Evolutionary conservation across 1,140 invertebrate genomes (phyloP).

Genomic region (Drosophila saltans): DNA sequence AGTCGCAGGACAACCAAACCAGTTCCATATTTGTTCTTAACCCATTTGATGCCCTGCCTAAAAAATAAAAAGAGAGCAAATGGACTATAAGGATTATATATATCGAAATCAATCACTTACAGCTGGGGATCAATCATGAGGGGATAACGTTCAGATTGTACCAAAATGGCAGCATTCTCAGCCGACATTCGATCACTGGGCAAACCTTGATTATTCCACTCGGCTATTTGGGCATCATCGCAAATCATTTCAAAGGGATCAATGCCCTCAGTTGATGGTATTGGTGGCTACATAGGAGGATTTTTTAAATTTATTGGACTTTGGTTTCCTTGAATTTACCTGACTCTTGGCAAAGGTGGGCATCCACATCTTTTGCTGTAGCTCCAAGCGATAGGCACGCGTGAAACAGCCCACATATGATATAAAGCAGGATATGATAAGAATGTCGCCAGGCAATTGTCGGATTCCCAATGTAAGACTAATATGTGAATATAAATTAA

Average conservation of each 20-base stretch:
- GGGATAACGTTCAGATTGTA: slow-evolving; percentile 95
- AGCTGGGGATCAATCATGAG: slow-evolving; percentile 97
- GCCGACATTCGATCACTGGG: slow-evolving; percentile 96
- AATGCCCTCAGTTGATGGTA: slow-evolving; percentile 90
- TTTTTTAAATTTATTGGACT: neutral
- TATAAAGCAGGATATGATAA: slow-evolving; percentile 96
- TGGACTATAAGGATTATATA: neutral
- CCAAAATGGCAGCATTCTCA: slow-evolving; percentile 96
- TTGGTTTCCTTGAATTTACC: slow-evolving; percentile 47
- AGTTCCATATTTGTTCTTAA: slow-evolving; percentile 92
- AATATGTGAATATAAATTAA: slow-evolving; percentile 45
- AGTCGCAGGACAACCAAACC: slow-evolving; percentile 90
- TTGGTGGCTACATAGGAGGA: slow-evolving; percentile 85
- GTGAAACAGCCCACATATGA: slow-evolving; percentile 98
- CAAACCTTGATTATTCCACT: slow-evolving; percentile 97
- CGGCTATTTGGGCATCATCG: slow-evolving; percentile 95
- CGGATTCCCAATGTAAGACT: slow-evolving; percentile 85
- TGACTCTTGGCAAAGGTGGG: slow-evolving; percentile 63
- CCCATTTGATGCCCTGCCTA: slow-evolving; percentile 97
- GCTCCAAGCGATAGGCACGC: slow-evolving; percentile 90
- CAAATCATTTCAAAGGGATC: slow-evolving; percentile 93
- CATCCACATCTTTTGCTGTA: slow-evolving; percentile 86
- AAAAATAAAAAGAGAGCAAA: slow-evolving; percentile 19
- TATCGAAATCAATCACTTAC: slow-evolving; percentile 65
- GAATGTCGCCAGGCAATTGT: slow-evolving; percentile 93